Evolutionary conservation across 2,113 vertebrate genomes (phyloP).

Genomic region (Suricata suricatta): DNA sequence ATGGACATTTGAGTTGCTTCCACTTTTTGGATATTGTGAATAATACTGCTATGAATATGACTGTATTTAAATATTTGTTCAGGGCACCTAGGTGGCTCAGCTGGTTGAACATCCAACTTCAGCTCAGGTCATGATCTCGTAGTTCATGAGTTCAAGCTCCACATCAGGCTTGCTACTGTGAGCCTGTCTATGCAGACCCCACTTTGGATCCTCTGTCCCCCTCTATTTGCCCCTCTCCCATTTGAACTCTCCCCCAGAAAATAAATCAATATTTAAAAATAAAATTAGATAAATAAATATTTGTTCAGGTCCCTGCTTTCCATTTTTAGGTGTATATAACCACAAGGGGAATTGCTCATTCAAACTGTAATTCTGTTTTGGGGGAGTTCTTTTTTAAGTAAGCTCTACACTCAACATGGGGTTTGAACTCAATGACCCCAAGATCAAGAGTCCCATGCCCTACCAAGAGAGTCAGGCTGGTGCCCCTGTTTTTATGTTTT

Average conservation of each 20-base stretch:
- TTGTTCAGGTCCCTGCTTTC: background rate
- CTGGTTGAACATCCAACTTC: too few relatives aligned
- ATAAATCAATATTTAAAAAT: too few relatives aligned
- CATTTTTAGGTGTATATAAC: background rate
- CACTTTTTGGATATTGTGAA: background rate
- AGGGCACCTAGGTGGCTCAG: too few relatives aligned
- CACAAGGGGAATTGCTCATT: background rate
- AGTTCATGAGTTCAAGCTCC: too few relatives aligned
- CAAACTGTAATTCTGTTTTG: background rate
- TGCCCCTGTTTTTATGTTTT: background rate
- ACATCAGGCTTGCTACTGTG: too few relatives aligned
- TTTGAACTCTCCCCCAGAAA: too few relatives aligned
- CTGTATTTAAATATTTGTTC: too few relatives aligned
- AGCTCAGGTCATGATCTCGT: too few relatives aligned
- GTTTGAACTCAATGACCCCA: background rate
- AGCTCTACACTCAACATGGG: background rate
- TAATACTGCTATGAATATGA: background rate
- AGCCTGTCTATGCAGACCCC: too few relatives aligned
- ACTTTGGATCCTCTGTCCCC: too few relatives aligned
- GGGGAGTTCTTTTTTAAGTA: background rate
- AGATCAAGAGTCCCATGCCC: background rate
- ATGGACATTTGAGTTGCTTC: background rate
- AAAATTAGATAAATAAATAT: too few relatives aligned
- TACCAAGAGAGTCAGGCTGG: background rate
- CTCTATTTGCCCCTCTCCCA: too few relatives aligned